phyloP scores from a whole-genome alignment of 2,888 invertebrate species.

The Eupithecia exiguata region DNA sequence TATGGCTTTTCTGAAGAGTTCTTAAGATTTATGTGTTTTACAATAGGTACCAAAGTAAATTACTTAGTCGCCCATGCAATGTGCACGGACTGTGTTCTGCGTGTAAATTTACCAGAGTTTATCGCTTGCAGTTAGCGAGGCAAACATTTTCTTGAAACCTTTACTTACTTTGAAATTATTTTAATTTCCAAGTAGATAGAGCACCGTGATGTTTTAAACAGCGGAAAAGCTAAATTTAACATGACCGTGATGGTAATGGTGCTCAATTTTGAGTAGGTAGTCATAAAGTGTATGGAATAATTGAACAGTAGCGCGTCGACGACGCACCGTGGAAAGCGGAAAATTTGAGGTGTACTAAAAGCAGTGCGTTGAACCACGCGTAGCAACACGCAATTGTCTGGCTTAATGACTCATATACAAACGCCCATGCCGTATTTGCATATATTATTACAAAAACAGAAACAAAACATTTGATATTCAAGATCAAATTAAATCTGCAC shows the following conservation, averaged over 20 bases:
- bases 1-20: constrained; percentile 6
- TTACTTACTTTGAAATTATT: constrained; percentile 49
- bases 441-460: constrained; percentile 46
- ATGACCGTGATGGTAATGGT: constrained; percentile 19
- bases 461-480: constrained; percentile 20
- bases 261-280: constrained; percentile 42
- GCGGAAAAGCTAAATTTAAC: constrained; percentile 33
- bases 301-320: constrained; percentile 48
- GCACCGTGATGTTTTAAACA: constrained; percentile 27
- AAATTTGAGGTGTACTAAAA: constrained; percentile 67
- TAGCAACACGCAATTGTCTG: constrained; percentile 54
- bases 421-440: constrained; percentile 53
- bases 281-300: constrained; percentile 33
- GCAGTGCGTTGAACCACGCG: constrained; percentile 66
- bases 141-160: constrained; percentile 36
- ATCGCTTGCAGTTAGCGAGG: constrained; percentile 56
- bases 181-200: constrained; percentile 53
- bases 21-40: not conserved
- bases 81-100: constrained; percentile 36
- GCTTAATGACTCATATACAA: constrained; percentile 54
- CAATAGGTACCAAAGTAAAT: not conserved
- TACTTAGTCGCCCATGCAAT: not conserved
- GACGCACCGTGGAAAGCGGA: constrained; percentile 69
- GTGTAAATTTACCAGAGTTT: constrained; percentile 47
- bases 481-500: not conserved